Percentiles rank a stretch among this genome's conserved stretches.
Conservation (phyloP, 2,113 vertebrate species). For the Sprattus sprattus region DNA sequence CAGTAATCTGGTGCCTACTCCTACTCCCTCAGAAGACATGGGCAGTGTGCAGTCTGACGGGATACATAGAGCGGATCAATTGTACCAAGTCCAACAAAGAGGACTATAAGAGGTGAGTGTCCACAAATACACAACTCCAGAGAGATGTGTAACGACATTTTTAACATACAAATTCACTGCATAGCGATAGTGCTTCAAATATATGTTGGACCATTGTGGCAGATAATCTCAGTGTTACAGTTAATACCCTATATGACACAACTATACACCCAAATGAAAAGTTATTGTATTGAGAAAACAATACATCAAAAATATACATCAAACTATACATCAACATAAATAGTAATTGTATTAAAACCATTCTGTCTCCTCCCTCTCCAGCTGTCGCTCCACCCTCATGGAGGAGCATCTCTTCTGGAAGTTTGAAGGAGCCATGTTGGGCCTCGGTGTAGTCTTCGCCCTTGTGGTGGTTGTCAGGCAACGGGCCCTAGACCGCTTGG, state of each 20-base stretch:
- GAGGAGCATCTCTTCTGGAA: constrained; percentile 78
- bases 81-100: constrained; percentile 70
- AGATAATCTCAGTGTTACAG: too few species aligned
- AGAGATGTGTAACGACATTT: too few species aligned
- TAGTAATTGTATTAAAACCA: too few species aligned
- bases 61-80: constrained; percentile 75
- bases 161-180: too few species aligned
- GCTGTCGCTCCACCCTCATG: constrained; percentile 75
- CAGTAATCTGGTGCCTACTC: background rate
- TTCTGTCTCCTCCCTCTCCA: constrained; percentile 37
- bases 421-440: constrained; percentile 72
- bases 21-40: constrained; percentile 64
- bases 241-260: too few species aligned
- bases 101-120: constrained; percentile 73
- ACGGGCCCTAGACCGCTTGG: constrained; percentile 75
- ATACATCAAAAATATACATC: background rate
- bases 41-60: constrained; percentile 65
- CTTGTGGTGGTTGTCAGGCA: constrained; percentile 76
- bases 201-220: too few species aligned
- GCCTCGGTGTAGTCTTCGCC: constrained; percentile 66
- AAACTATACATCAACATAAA: too few species aligned
- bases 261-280: too few species aligned
- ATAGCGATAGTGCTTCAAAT: too few species aligned
- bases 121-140: background rate
- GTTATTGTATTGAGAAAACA: too few species aligned